These are phyloP conservation scores for Tiliqua scincoides DNA, from an alignment of 2,113 vertebrate genomes.

Conservation along the genomic window DNA sequence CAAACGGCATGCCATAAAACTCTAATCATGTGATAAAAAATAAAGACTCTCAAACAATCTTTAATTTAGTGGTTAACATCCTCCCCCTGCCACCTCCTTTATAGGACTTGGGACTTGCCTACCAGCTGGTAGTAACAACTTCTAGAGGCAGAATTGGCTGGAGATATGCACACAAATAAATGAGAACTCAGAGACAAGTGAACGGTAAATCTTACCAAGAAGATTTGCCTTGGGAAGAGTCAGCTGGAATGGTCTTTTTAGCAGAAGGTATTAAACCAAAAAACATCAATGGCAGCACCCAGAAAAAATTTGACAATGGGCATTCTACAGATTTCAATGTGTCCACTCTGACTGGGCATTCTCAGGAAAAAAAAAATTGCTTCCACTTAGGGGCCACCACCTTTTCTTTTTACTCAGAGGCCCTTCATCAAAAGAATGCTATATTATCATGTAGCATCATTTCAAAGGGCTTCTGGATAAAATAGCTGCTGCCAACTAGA, in stretches of 20 bases:
- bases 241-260: constrained; percentile 41
- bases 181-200: constrained; percentile 52
- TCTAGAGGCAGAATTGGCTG: constrained; percentile 34
- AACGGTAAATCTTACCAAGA: constrained; percentile 48
- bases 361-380: no score
- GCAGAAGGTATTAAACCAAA: not conserved
- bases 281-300: constrained; percentile 33
- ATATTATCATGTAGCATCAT: no score
- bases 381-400: no score
- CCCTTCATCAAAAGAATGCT: no score
- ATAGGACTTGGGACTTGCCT: constrained; percentile 22
- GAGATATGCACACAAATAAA: constrained; percentile 51
- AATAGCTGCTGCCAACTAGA: no score
- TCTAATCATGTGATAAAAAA: constrained; percentile 39
- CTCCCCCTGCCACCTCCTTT: not conserved
- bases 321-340: not conserved
- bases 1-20: constrained; percentile 40
- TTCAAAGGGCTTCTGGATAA: no score
- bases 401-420: no score
- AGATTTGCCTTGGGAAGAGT: constrained; percentile 40
- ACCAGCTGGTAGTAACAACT: constrained; percentile 40
- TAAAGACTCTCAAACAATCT: constrained; percentile 6
- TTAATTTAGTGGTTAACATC: constrained; percentile 44
- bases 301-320: constrained; percentile 47
- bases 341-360: not conserved